Percentiles rank a stretch among this genome's conserved stretches.
Evolutionary conservation across 2,797 vertebrate genomes (phyloP).

Genomic region (Alosa sapidissima): DNA sequence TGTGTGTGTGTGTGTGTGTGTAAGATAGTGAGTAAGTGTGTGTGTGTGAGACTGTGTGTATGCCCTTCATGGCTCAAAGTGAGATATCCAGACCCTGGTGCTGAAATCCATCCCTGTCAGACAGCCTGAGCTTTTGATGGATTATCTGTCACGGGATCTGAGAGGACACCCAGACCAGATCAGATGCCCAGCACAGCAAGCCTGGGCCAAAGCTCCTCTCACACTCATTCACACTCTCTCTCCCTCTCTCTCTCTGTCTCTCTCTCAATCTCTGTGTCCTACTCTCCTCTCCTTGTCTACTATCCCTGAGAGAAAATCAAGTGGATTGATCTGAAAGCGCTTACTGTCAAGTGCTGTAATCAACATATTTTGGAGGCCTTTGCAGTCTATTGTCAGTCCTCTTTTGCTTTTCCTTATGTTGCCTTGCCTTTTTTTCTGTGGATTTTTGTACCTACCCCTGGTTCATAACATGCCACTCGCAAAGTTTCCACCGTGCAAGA

Average conservation of each 20-base stretch:
- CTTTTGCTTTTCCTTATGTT: neutral
- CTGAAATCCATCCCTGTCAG: conserved; percentile 70
- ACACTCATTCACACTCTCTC: conserved; percentile 4
- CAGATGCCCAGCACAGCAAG: conserved; percentile 58
- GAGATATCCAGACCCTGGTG: conserved; percentile 37
- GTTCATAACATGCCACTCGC: conserved; percentile 26
- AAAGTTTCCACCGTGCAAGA: conserved; percentile 27
- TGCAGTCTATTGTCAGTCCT: neutral
- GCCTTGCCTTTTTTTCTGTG: neutral
- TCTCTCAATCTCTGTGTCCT: neutral
- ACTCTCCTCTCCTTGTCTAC: neutral
- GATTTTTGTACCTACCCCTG: neutral
- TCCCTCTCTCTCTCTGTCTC: conserved; percentile 5
- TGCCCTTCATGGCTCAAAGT: conserved; percentile 60
- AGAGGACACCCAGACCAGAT: conserved; percentile 70
- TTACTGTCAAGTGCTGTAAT: neutral
- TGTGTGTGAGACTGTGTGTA: conserved; percentile 43
- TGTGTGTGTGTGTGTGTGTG: neutral
- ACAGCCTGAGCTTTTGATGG: conserved; percentile 76
- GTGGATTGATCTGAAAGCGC: conserved; percentile 15
- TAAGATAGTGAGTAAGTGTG: neutral
- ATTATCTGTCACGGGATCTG: conserved; percentile 76
- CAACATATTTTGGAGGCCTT: conserved; percentile 12
- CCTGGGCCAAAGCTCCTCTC: conserved; percentile 30
- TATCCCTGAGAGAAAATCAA: neutral